phyloP scores from a whole-genome alignment of 2,113 vertebrate species.

The Nymphicus hollandicus region DNA sequence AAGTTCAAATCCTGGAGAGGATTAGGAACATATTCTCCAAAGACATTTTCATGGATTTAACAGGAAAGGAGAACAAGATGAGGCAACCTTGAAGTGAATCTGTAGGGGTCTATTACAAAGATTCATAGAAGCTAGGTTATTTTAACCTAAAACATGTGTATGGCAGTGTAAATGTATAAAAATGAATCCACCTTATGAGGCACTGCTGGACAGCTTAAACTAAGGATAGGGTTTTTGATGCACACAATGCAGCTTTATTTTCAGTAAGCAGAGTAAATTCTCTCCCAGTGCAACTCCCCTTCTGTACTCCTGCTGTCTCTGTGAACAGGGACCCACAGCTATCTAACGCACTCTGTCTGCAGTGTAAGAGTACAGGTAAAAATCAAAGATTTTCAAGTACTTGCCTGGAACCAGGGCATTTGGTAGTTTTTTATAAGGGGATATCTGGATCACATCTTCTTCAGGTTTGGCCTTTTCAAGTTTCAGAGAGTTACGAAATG shows the following conservation, averaged over 20 bases:
- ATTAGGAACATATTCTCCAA: background rate
- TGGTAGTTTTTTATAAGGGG: background rate
- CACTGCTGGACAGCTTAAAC: background rate
- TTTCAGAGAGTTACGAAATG: background rate
- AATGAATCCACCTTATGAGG: background rate
- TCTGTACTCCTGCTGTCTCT: background rate
- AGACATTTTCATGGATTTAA: background rate
- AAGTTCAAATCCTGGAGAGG: background rate
- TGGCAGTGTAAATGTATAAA: background rate
- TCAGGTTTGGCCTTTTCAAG: background rate
- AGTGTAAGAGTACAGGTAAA: accelerated
- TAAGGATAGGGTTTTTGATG: background rate
- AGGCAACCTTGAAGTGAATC: background rate
- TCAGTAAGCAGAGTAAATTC: background rate
- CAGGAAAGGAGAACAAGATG: background rate
- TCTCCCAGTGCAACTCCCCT: background rate
- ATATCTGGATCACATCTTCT: background rate
- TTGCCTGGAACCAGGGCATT: background rate
- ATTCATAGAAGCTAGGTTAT: background rate
- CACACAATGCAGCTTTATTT: background rate
- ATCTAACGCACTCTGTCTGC: background rate
- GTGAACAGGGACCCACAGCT: background rate
- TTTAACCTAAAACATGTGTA: background rate
- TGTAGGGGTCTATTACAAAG: background rate
- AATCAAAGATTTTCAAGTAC: background rate